These are phyloP conservation scores for Rhodophaea formosa DNA, from an alignment of 2,888 invertebrate species.

Conservation along the genomic window DNA sequence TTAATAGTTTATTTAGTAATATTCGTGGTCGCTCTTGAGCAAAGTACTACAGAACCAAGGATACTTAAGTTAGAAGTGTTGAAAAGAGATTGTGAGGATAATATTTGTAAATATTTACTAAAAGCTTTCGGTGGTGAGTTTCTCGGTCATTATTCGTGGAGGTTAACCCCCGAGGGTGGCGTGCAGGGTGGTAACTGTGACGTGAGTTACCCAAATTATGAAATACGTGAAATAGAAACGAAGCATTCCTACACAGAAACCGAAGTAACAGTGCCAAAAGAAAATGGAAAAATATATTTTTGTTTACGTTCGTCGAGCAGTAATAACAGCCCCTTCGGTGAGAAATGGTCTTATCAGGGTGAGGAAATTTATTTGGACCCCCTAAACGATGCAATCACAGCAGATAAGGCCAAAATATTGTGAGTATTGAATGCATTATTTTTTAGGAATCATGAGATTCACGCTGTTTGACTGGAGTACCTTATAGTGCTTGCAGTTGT, in stretches of 20 bases:
- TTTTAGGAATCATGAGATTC: neutral
- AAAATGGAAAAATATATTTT: slow-evolving; percentile 55
- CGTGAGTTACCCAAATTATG: slow-evolving; percentile 61
- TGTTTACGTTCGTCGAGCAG: slow-evolving; percentile 52
- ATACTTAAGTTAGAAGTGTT: slow-evolving; percentile 55
- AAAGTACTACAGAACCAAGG: slow-evolving; percentile 45
- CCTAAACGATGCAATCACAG: slow-evolving; percentile 33
- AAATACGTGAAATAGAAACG: slow-evolving; percentile 59
- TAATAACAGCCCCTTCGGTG: slow-evolving; percentile 50
- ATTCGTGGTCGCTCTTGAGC: slow-evolving; percentile 45
- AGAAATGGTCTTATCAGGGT: slow-evolving; percentile 79
- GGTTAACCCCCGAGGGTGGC: slow-evolving; percentile 57
- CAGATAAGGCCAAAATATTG: neutral
- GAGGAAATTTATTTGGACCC: slow-evolving; percentile 61
- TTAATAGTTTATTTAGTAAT: slow-evolving; percentile 58
- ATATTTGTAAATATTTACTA: slow-evolving; percentile 74
- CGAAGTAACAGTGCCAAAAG: slow-evolving; percentile 52
- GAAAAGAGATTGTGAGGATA: slow-evolving; percentile 47
- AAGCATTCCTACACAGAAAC: slow-evolving; percentile 49
- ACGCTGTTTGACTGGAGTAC: too few relatives aligned
- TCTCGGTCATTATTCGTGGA: slow-evolving; percentile 69
- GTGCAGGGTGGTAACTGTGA: slow-evolving; percentile 58
- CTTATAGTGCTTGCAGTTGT: too few relatives aligned
- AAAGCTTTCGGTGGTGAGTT: slow-evolving; percentile 63
- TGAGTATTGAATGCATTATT: slow-evolving; percentile 1